Evolutionary conservation across 2,888 invertebrate genomes (phyloP).

Genomic region (Plagiodera versicolora): DNA sequence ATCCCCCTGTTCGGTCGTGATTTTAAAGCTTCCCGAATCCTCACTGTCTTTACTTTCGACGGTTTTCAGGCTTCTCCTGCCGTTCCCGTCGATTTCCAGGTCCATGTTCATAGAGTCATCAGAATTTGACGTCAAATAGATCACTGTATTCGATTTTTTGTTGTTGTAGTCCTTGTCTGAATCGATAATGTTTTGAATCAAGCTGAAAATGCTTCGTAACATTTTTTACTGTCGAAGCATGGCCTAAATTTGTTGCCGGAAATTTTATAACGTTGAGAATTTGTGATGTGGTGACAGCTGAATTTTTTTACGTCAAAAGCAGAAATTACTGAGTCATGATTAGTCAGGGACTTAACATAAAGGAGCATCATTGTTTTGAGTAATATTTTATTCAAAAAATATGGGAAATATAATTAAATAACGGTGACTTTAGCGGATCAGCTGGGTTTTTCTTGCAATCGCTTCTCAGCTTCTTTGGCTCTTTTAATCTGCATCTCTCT

Average conservation of each 20-base stretch:
- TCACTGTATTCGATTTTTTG: constrained; percentile 36
- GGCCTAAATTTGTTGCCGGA: constrained; percentile 21
- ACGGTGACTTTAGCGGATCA: neutral
- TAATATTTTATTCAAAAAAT: neutral
- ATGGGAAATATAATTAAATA: neutral
- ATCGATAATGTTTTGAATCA: constrained; percentile 41
- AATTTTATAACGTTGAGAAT: constrained; percentile 23
- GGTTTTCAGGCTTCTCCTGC: constrained; percentile 20
- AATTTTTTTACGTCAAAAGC: constrained; percentile 11
- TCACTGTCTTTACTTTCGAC: constrained; percentile 16
- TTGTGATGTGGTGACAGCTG: constrained; percentile 10
- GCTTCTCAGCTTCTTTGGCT: constrained; percentile 48
- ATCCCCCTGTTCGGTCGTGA: constrained; percentile 37
- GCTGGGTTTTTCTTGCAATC: constrained; percentile 29
- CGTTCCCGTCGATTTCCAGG: constrained; percentile 33
- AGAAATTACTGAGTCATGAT: constrained; percentile 6
- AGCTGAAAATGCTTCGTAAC: constrained; percentile 41
- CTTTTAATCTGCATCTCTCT: constrained; percentile 51
- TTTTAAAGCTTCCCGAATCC: constrained; percentile 24
- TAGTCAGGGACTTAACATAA: neutral
- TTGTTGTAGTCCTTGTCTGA: constrained; percentile 37
- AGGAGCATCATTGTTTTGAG: too few relatives aligned
- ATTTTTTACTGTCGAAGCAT: constrained; percentile 31
- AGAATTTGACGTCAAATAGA: constrained; percentile 33
- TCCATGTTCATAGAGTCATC: constrained; percentile 36